Evolutionary conservation across 2,113 vertebrate genomes (phyloP).

Genomic region (Charina bottae): DNA sequence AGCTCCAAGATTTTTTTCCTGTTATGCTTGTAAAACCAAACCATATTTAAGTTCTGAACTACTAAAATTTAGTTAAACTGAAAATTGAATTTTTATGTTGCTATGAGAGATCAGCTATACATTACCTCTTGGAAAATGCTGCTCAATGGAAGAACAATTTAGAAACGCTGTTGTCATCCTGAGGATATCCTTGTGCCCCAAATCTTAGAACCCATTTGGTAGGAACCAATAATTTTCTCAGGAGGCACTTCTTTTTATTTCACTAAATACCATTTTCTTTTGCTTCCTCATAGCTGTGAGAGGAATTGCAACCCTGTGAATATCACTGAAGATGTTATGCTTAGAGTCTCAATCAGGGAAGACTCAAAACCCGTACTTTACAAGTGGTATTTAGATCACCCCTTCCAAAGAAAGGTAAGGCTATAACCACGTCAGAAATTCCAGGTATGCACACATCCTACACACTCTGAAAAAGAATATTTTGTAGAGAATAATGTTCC

Average conservation of each 20-base stretch:
- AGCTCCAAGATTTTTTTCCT: background rate
- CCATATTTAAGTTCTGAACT: background rate
- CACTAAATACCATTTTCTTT: background rate
- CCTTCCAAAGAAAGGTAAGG: constrained; percentile 70
- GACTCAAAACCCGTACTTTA: constrained; percentile 37
- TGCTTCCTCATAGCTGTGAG: constrained; percentile 70
- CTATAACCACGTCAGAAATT: constrained; percentile 12
- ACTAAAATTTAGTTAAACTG: background rate
- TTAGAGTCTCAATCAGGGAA: constrained; percentile 60
- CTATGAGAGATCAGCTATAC: background rate
- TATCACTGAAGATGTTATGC: constrained; percentile 37
- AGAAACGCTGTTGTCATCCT: background rate
- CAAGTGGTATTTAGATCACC: constrained; percentile 75
- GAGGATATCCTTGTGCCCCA: background rate
- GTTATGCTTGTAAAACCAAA: background rate
- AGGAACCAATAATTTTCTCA: background rate
- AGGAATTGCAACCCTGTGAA: constrained; percentile 71
- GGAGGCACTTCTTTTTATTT: background rate
- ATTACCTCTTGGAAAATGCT: background rate
- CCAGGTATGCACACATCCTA: too few species aligned
- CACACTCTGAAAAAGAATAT: background rate
- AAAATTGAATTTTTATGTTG: background rate
- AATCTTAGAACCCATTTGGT: background rate
- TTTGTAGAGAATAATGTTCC: background rate
- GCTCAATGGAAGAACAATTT: background rate